Evolutionary conservation across 2,888 invertebrate species (phyloP), one percentile per base, ranked within the genome.

Genomic region (Anagyrus pseudococci): DNA sequence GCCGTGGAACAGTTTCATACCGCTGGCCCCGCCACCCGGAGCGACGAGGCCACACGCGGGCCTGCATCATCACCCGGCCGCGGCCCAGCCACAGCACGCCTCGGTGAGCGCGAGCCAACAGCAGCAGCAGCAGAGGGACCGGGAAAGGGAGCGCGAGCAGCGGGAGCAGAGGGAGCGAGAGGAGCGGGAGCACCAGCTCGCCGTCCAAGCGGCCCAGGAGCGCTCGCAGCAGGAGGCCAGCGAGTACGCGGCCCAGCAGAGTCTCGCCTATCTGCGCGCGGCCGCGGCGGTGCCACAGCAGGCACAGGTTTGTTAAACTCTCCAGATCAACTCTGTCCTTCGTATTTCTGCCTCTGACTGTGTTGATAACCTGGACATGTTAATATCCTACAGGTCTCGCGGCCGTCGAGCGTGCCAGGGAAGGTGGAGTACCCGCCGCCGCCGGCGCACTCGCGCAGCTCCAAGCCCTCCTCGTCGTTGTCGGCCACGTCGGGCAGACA

Each of bases 361-460:
- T 29, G 29, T 29, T 29, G 29, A 29, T 29, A 7, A 29, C 29
- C n/a, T 29, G 29, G 29, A 10, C 10, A 10, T 10, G 15, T 37
- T 2, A 15, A 10, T 2, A 15, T 23, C 29, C 13, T 37, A 4
- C 67, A 80, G 80, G 77, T 79, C 10, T 71, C 79, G 19, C 71
- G 80, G 58, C 76, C 80, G 17, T 79, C 80, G 61, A 77, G 78
- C 68, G 78, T 80, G 53, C 77, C 79, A 54, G 75, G 73, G 22
- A 80, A 80, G 70, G 70, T 71, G n/a, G 80, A 80, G 2, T 80
- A 80, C 43, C 79, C 78, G 23, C 79, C 80, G 29, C 77, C n/a
- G 62, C 85, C 85, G 64, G 85, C 86, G 10, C 83, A 82, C 75
- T 84, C 75, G 59, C 72, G 77, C 58, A 76, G 81, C 47, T 74